Evolutionary conservation across 2,113 vertebrate genomes (phyloP), one percentile per base, ranked within the genome.

Genomic region (Albula goreensis): DNA sequence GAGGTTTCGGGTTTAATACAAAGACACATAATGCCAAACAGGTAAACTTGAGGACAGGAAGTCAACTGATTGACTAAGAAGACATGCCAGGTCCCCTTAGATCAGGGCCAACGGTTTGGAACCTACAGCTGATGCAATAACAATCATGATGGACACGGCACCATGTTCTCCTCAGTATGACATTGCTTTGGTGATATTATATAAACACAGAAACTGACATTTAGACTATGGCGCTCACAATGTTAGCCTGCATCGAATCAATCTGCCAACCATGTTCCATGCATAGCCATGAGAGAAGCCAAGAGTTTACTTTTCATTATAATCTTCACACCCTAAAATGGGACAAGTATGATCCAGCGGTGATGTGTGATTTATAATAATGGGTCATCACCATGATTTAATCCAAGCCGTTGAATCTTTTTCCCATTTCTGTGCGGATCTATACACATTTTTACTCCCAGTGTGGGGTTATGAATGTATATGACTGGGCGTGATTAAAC

Each of bases 401-500:
- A 79, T 49, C 10, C 41, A 82, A 83, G 81, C 86, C 78, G 56
- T 56, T 51, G 63, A 80, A 85, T 70, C 80, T 80, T 78, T 51
- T 41, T 50, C 77, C 15, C 88, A 85, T 12, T 74, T 15, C 17
- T 78, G 1, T 12, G 80, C 56, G 92, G 93, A 94, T 93, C 92
- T 90, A 92, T 87, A 85, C 15, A 5, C 49, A 12, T 85, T 90
- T 89, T 88, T 89, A 89, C 85, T 48, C 82, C 86, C 88, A 78
- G 89, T 92, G 92, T 94, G 90, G 2, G 92, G 94, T 94, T 86
- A 86, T 86, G 88, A 91, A 89, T 84, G 86, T 92, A 91, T 94
- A 93, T 93, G 91, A 91, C 89, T 91, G 90, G 90, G 22, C 63
- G n/a, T 70, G 90, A 91, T 49, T 60, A 88, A 85, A 83, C 10